Conservation (phyloP, 2,888 invertebrate genomes). For the Epistrophella euchroma region DNA sequence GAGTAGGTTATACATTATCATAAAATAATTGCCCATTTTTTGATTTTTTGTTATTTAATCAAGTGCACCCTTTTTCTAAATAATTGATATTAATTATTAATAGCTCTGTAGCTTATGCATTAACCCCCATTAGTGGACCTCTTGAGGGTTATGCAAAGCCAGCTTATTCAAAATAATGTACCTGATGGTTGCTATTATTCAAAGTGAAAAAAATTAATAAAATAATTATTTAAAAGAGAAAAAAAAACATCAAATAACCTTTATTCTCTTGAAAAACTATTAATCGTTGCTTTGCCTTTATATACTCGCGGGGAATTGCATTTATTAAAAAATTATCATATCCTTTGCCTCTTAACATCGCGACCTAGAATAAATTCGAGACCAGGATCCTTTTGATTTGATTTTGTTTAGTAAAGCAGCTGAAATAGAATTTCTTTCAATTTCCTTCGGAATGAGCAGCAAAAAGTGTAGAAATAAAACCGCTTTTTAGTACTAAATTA, state of each 20-base stretch:
- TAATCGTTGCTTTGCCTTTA: conserved; percentile 42
- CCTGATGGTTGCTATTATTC: not conserved
- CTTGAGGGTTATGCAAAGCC: not conserved
- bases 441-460: conserved; percentile 29
- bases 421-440: conserved; percentile 31
- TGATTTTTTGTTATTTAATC: no score
- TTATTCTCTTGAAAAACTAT: conserved; percentile 48
- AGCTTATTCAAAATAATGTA: not conserved
- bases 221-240: conserved; percentile 44
- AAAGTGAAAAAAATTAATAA: not conserved
- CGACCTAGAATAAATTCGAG: not conserved
- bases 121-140: not conserved
- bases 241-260: conserved; percentile 54
- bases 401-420: conserved; percentile 10
- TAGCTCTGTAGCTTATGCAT: no score
- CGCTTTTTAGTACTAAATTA: conserved; percentile 15
- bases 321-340: not conserved
- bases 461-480: conserved; percentile 24
- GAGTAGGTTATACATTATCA: no score
- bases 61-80: no score
- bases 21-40: no score
- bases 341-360: not conserved
- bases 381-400: conserved; percentile 15
- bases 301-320: not conserved
- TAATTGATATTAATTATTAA: no score